These are phyloP conservation scores for Agriopis marginaria DNA, from an alignment of 2,888 invertebrate species.

Conservation along the genomic window DNA sequence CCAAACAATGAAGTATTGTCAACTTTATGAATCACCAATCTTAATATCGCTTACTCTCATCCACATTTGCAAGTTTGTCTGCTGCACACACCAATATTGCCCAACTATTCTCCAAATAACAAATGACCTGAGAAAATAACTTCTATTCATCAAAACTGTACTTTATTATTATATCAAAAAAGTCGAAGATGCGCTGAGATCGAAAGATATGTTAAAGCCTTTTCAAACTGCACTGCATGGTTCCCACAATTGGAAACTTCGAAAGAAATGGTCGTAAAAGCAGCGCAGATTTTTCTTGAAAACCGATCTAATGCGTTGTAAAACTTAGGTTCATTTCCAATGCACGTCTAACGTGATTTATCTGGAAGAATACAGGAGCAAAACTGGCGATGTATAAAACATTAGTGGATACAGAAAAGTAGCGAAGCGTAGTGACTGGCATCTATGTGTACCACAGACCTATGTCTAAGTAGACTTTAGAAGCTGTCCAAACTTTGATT, in stretches of 20 bases:
- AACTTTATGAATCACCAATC: conserved; percentile 69
- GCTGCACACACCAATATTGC: conserved; percentile 66
- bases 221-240: conserved; percentile 43
- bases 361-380: conserved; percentile 53
- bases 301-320: conserved; percentile 63
- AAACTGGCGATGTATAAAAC: conserved; percentile 79
- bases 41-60: conserved; percentile 69
- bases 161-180: conserved; percentile 35
- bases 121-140: conserved; percentile 34
- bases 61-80: conserved; percentile 72
- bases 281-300: conserved; percentile 64
- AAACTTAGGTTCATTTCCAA: conserved; percentile 68
- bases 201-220: conserved; percentile 42
- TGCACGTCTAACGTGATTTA: conserved; percentile 54
- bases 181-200: conserved; percentile 41
- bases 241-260: conserved; percentile 65
- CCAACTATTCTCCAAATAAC: conserved; percentile 39
- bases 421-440: conserved; percentile 75
- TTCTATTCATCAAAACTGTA: conserved; percentile 30
- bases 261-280: conserved; percentile 68
- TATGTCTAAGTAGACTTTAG: too few species aligned
- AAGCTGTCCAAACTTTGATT: too few species aligned
- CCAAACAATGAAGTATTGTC: conserved; percentile 67
- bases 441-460: conserved; percentile 53
- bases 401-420: conserved; percentile 82